phyloP scores from a whole-genome alignment of 2,797 vertebrate genomes.

The Salmo trutta region DNA sequence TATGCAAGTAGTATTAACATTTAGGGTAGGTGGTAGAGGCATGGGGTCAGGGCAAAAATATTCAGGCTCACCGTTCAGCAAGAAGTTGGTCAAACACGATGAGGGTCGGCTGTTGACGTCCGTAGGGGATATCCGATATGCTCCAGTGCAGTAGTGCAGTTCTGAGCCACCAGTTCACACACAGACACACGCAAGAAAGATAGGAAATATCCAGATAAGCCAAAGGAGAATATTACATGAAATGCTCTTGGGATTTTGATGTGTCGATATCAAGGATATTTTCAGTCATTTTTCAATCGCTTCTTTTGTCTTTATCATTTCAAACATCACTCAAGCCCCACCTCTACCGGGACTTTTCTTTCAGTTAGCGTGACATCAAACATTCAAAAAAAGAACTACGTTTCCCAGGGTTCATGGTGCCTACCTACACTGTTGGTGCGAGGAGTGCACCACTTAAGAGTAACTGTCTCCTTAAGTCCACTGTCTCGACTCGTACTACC shows the following conservation, averaged over 20 bases:
- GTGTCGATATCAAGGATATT: not conserved
- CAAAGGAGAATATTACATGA: not conserved
- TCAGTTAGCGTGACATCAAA: not conserved
- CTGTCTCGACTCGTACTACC: slow-evolving; percentile 88
- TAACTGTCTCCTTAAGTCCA: slow-evolving; percentile 92
- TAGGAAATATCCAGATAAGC: not conserved
- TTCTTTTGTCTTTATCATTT: not conserved
- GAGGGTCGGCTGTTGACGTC: slow-evolving; percentile 98
- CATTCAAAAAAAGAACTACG: not conserved
- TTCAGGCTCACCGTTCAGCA: slow-evolving; percentile 86
- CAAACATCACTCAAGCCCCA: not conserved
- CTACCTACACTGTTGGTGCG: slow-evolving; percentile 87
- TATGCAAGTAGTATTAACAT: not conserved
- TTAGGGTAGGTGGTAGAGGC: not conserved
- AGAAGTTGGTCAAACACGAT: slow-evolving; percentile 97
- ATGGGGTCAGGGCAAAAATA: not conserved
- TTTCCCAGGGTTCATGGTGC: slow-evolving; percentile 15
- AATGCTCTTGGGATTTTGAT: not conserved
- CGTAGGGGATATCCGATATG: slow-evolving; percentile 95
- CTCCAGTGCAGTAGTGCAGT: slow-evolving; percentile 96
- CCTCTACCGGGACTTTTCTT: not conserved
- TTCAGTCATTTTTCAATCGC: not conserved
- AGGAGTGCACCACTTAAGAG: slow-evolving; percentile 97
- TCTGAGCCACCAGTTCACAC: slow-evolving; percentile 74
- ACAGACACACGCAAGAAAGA: not conserved